Evolutionary conservation across 2,888 invertebrate species (phyloP).

Genomic region (Spicauda simplicius): DNA sequence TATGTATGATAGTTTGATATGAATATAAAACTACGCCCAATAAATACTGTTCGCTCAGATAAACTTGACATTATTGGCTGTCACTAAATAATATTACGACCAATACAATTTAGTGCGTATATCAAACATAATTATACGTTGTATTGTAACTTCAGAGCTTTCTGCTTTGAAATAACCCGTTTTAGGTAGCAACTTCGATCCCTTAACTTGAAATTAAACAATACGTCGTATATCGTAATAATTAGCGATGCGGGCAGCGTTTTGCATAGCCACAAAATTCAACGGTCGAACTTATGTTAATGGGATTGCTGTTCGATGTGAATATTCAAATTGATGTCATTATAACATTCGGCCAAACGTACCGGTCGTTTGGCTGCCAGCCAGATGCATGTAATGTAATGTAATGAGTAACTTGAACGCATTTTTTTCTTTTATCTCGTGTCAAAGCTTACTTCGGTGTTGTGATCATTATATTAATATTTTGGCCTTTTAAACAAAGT

Average conservation of each 20-base stretch:
- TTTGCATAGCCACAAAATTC: conserved; percentile 79
- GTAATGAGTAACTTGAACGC: conserved; percentile 80
- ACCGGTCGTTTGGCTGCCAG: conserved; percentile 77
- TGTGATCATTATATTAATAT: conserved; percentile 2
- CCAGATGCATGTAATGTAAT: conserved; percentile 76
- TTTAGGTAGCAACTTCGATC: conserved; percentile 9
- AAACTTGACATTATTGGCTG: too few species aligned
- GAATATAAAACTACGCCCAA: background rate
- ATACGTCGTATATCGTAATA: conserved; percentile 47
- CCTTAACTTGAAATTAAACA: conserved; percentile 40
- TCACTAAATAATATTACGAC: too few species aligned
- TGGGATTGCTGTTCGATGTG: conserved; percentile 81
- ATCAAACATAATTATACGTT: background rate
- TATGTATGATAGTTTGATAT: background rate
- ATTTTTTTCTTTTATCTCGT: conserved; percentile 65
- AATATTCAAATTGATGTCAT: conserved; percentile 85
- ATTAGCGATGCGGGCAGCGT: conserved; percentile 76
- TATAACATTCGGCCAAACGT: conserved; percentile 80
- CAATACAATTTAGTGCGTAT: background rate
- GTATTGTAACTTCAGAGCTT: background rate
- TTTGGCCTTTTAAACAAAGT: too few species aligned
- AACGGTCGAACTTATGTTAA: conserved; percentile 84
- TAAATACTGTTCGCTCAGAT: too few species aligned
- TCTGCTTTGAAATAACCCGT: conserved; percentile 1
- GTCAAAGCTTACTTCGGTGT: conserved; percentile 52